Evolutionary conservation across 2,113 vertebrate species (phyloP), one percentile per base, ranked within the genome.

Genomic region (Platichthys stellatus): DNA sequence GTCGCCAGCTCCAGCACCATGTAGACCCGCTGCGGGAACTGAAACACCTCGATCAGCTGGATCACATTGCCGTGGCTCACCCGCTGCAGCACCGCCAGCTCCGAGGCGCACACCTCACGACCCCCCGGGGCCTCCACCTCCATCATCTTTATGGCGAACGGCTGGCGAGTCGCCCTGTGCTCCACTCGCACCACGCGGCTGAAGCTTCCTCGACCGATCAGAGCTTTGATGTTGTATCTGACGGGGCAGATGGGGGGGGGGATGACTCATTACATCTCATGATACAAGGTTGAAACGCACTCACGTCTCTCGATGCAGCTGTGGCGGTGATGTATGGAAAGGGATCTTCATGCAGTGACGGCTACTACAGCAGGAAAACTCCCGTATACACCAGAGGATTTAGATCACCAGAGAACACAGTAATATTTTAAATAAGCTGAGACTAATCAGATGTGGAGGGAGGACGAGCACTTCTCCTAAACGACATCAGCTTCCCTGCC

Each of bases 181-280:
- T 93, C 91, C 57, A 81, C 93, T 1, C 88, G 87, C 56, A 94
- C 89, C 4, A 94, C 92, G 0, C 86, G 86, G 80, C 92, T 91
- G 84, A 91, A 93, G 83, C 92, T 91, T 9, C 92, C 92, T 0
- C 84, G 72, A 31, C 92, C 94, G 28, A 94, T 93, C 85, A 92
- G 90, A 43, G 93, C 92, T 73, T 92, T 90, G 82, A 94, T 93
- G 69, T 94, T 85, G 43, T 91, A 94, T 80, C 93, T 96, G 89
- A 74, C 78, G 71, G 57, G 14, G 6, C 12, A 12, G n/a, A 21
- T 78, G 69, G 68, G 66, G 51, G 49, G 6, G 83, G 74, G 15
- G 76, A 75, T 79, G 76, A 87, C 23, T 87, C 81, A 75, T 75
- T 80, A 78, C 67, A 68, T 63, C 68, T 66, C 57, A 65, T 74